phyloP scores from a whole-genome alignment of 2,888 invertebrate genomes.

The Atrina japonica region DNA sequence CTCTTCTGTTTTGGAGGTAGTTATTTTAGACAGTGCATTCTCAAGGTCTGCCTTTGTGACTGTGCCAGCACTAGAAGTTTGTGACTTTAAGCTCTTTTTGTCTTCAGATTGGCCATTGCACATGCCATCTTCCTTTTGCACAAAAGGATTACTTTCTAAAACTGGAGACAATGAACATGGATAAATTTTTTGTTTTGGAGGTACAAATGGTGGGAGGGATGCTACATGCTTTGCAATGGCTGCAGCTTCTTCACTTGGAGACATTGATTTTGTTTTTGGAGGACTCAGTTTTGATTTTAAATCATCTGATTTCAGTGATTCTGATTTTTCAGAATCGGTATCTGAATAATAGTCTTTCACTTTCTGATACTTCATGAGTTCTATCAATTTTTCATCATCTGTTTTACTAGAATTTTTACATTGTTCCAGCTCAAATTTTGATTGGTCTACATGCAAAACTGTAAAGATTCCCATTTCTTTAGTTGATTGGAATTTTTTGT shows the following conservation, averaged over 20 bases:
- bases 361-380: slow-evolving; percentile 54
- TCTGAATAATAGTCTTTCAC: slow-evolving; percentile 22
- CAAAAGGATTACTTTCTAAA: slow-evolving; percentile 53
- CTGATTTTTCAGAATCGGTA: slow-evolving; percentile 24
- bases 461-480: slow-evolving; percentile 58
- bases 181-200: slow-evolving; percentile 69
- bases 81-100: slow-evolving; percentile 18
- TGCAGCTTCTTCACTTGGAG: slow-evolving; percentile 64
- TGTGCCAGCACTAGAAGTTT: slow-evolving; percentile 9
- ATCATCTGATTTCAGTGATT: slow-evolving; percentile 42
- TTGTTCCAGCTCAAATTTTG: slow-evolving; percentile 38
- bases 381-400: slow-evolving; percentile 75
- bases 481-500: slow-evolving; percentile 20
- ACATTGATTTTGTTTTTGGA: slow-evolving; percentile 44
- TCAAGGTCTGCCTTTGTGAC: slow-evolving; percentile 10
- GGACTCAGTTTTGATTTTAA: slow-evolving; percentile 56
- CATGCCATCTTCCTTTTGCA: slow-evolving; percentile 8
- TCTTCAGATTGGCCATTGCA: slow-evolving; percentile 8
- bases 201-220: slow-evolving; percentile 69
- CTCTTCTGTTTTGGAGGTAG: not conserved
- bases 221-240: slow-evolving; percentile 67
- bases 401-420: slow-evolving; percentile 64
- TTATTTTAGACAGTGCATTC: not conserved
- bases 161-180: slow-evolving; percentile 67
- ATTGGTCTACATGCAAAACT: slow-evolving; percentile 65